Evolutionary conservation across 2,113 vertebrate species (phyloP), one percentile per base, ranked within the genome.

Genomic region (Oreotrochilus melanogaster): DNA sequence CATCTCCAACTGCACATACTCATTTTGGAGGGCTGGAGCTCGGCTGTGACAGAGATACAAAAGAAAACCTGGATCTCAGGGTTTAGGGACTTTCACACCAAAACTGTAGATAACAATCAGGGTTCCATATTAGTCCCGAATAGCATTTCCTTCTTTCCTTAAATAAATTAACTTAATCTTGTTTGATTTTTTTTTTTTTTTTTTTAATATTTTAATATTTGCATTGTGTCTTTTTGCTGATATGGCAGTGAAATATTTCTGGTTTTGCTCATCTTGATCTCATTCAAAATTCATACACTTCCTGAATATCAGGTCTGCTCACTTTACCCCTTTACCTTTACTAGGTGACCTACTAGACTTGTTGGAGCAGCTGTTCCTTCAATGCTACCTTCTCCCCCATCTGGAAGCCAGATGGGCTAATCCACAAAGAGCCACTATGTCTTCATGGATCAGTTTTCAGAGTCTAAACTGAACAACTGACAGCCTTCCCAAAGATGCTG

Each of bases 381-480:
- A 35, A 42, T 62, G 19, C 37, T 72, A 93, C 86, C 83, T 95
- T 92, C 84, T 11, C 74, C 37, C 94, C 93, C 89, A 92, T 93
- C 95, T 97, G 86, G 86, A 71, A 84, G 90, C 75, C 96, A 97
- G 96, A 96, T 97, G 96, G 96, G 61, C 94, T 93, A 57, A 94
- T 93, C 86, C 84, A 92, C 91, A 95, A 95, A 94, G 92, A 95
- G 80, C 48, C 67, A 80, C 67, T 95, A 85, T 92, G 93, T 97
- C 72, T 88, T 86, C 93, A 51, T 71, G 85, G 92, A 92, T 94
- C 94, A 92, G 43, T 95, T 97, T 95, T 65, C 92, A 92, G 80
- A 51, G 54, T 47, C 56, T 83, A 4, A 92, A 96, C 73, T 51
- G 89, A 94, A 76, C 86, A 92, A 95, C 75, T 92, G 92, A 94